These are phyloP conservation scores for Muscidifurax raptorellus DNA, from an alignment of 1,140 invertebrate genomes.

Conservation along the genomic window DNA sequence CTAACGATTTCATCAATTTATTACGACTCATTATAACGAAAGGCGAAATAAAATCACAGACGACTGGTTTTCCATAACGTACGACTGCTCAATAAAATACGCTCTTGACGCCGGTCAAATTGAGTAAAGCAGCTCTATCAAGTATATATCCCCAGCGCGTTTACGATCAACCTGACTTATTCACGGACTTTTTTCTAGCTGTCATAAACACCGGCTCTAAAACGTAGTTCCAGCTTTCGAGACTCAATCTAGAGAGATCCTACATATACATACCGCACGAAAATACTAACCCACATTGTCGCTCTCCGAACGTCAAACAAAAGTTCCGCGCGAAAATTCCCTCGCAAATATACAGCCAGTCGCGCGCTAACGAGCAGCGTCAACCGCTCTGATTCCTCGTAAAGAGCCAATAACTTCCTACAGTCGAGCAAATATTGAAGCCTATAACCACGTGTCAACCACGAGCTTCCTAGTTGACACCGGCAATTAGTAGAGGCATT, in stretches of 20 bases:
- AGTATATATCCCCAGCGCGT: neutral
- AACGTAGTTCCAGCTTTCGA: neutral
- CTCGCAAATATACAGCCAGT: neutral
- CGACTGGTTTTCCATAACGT: neutral
- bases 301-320: neutral
- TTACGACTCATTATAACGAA: neutral
- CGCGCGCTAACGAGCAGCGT: neutral
- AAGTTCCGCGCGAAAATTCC: no score
- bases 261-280: no score
- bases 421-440: neutral
- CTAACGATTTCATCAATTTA: conserved; percentile 2
- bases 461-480: neutral
- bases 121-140: neutral
- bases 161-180: neutral
- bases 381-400: conserved; percentile 24
- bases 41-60: neutral
- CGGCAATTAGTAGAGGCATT: neutral
- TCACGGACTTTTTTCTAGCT: neutral
- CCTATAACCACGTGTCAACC: neutral
- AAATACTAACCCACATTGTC: neutral
- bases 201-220: neutral
- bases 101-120: neutral
- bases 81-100: neutral
- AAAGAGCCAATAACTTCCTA: conserved; percentile 3
- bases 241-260: no score